Percentiles rank a stretch among this genome's conserved stretches.
Conservation (phyloP, 2,888 invertebrate genomes). For the Drosophila setosimentum region DNA sequence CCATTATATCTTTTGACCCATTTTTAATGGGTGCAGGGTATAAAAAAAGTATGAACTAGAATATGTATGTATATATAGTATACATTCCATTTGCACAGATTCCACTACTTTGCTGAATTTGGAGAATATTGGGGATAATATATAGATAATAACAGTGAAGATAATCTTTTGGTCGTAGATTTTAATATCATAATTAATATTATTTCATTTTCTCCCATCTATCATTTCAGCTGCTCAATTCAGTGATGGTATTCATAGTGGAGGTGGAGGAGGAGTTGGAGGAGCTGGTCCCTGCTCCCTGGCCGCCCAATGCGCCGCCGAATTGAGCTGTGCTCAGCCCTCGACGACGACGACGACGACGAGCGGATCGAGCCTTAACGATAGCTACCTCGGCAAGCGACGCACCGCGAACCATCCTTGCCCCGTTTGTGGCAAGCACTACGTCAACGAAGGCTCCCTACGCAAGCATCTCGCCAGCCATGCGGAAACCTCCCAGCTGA, state of each 20-base stretch:
- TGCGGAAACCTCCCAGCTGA: slow-evolving; percentile 94
- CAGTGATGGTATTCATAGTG: slow-evolving; percentile 41
- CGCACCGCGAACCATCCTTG: slow-evolving; percentile 97
- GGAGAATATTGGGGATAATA: too few relatives aligned
- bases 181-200: too few relatives aligned
- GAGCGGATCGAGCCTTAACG: slow-evolving; percentile 83
- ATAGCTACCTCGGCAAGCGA: slow-evolving; percentile 96
- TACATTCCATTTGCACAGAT: too few relatives aligned
- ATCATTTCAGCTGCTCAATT: slow-evolving; percentile 48
- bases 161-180: background rate
- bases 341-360: slow-evolving; percentile 84
- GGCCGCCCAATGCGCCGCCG: slow-evolving; percentile 54
- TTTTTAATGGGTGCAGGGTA: too few relatives aligned
- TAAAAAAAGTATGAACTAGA: too few relatives aligned
- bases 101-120: too few relatives aligned
- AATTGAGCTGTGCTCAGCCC: slow-evolving; percentile 75
- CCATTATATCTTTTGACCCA: too few relatives aligned
- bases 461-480: slow-evolving; percentile 97
- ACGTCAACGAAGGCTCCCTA: slow-evolving; percentile 96
- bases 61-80: too few relatives aligned
- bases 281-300: slow-evolving; percentile 21
- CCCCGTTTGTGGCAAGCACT: slow-evolving; percentile 97
- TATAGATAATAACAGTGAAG: background rate
- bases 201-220: background rate
- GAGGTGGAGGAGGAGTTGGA: slow-evolving; percentile 23